Conservation (phyloP, 2,888 invertebrate genomes). For the Stenodera caucasica region DNA sequence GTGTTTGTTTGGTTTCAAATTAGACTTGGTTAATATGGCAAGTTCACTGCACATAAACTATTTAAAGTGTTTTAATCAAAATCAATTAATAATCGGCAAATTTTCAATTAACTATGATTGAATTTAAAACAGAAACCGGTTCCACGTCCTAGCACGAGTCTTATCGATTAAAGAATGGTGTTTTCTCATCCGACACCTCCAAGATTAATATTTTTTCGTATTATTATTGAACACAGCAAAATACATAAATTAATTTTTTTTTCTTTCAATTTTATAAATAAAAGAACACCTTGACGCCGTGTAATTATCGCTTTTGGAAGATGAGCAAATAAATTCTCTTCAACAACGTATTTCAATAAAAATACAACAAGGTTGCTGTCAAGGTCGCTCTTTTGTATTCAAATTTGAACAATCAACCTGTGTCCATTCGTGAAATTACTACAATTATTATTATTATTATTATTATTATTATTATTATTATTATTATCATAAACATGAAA, state of each 20-base stretch:
- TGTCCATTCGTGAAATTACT: neutral
- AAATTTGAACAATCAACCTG: neutral
- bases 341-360: neutral
- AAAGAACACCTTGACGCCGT: neutral
- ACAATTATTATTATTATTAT: neutral
- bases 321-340: neutral
- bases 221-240: neutral
- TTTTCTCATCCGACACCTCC: neutral
- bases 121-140: too few species aligned
- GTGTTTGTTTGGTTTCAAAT: too few species aligned
- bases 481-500: neutral
- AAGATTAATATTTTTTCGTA: neutral
- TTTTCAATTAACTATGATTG: too few species aligned
- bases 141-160: too few species aligned
- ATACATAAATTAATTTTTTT: too few species aligned
- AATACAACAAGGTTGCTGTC: neutral
- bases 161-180: neutral
- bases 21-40: too few species aligned
- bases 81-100: too few species aligned
- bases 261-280: neutral
- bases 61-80: too few species aligned
- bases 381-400: neutral
- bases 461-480: neutral
- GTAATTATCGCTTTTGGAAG: neutral
- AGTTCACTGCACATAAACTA: too few species aligned